Percentiles rank a stretch among this genome's conserved stretches.
Evolutionary conservation across 2,888 invertebrate species (phyloP).

Genomic region (Dorcus hopei): DNA sequence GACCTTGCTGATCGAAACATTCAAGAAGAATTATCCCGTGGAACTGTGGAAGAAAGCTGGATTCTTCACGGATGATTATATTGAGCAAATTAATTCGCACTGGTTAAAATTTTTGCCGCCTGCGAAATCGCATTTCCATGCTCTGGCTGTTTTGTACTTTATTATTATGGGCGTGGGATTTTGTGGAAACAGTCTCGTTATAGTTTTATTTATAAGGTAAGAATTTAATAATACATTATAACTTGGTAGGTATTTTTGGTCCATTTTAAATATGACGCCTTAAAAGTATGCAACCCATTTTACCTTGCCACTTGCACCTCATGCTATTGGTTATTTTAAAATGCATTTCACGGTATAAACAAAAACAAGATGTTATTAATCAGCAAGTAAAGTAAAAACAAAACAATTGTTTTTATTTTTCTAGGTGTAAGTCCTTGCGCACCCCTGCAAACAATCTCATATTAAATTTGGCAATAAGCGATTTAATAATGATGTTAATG

Average conservation of each 20-base stretch:
- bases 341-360: too few relatives aligned
- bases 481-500: slow-evolving; percentile 69
- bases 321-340: too few relatives aligned
- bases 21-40: slow-evolving; percentile 43
- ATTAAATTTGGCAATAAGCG: slow-evolving; percentile 72
- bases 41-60: slow-evolving; percentile 54
- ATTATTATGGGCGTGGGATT: slow-evolving; percentile 64
- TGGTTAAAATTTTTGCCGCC: slow-evolving; percentile 72
- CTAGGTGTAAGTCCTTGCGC: slow-evolving; percentile 66
- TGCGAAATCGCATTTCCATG: slow-evolving; percentile 54
- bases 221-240: slow-evolving; percentile 29
- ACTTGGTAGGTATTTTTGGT: too few relatives aligned
- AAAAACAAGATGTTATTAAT: too few relatives aligned
- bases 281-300: not conserved
- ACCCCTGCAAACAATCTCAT: slow-evolving; percentile 74
- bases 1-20: slow-evolving; percentile 23
- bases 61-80: slow-evolving; percentile 57
- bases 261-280: not conserved
- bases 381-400: too few relatives aligned
- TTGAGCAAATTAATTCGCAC: slow-evolving; percentile 63
- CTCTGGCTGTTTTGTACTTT: slow-evolving; percentile 61
- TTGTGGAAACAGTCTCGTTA: slow-evolving; percentile 67
- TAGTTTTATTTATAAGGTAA: slow-evolving; percentile 71
- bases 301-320: not conserved
- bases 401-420: slow-evolving; percentile 28